These are phyloP conservation scores for Bucco capensis DNA, from an alignment of 2,113 vertebrate genomes.

Conservation along the genomic window DNA sequence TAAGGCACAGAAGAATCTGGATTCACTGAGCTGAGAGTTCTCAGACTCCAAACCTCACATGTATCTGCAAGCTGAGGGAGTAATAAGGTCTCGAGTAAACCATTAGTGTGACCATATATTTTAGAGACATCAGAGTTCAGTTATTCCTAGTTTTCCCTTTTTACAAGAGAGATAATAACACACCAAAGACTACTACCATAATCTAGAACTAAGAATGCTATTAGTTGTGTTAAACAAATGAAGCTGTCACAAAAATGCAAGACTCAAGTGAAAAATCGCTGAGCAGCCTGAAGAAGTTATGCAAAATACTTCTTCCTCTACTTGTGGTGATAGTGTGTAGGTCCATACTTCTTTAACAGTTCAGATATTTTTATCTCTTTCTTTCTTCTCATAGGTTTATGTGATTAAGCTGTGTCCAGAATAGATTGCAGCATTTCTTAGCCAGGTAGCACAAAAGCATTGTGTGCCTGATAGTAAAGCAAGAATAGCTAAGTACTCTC, in stretches of 20 bases:
- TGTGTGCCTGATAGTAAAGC: conserved; percentile 60
- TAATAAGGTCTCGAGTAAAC: conserved; percentile 44
- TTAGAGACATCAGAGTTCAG: conserved; percentile 62
- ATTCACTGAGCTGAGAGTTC: conserved; percentile 74
- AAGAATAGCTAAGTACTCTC: conserved; percentile 67
- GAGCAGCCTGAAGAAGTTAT: conserved; percentile 75
- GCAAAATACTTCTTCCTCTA: conserved; percentile 68
- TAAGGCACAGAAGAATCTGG: conserved; percentile 69
- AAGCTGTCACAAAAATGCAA: conserved; percentile 83
- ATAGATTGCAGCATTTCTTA: conserved; percentile 68
- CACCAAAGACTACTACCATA: conserved; percentile 71
- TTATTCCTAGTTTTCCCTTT: conserved; percentile 73
- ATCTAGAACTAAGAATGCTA: conserved; percentile 74
- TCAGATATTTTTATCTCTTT: conserved; percentile 74
- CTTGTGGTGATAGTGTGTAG: conserved; percentile 49
- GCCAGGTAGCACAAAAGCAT: conserved; percentile 68
- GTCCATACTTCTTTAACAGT: conserved; percentile 72
- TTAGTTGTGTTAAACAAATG: conserved; percentile 83
- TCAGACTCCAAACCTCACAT: not conserved
- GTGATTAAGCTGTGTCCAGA: conserved; percentile 81
- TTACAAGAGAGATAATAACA: conserved; percentile 67
- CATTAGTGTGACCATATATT: conserved; percentile 69
- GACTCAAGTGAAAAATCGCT: conserved; percentile 81
- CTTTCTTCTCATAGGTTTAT: conserved; percentile 64
- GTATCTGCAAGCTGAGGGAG: conserved; percentile 47